phyloP scores from a whole-genome alignment of 2,797 vertebrate genomes.

The Argyrosomus regius region DNA sequence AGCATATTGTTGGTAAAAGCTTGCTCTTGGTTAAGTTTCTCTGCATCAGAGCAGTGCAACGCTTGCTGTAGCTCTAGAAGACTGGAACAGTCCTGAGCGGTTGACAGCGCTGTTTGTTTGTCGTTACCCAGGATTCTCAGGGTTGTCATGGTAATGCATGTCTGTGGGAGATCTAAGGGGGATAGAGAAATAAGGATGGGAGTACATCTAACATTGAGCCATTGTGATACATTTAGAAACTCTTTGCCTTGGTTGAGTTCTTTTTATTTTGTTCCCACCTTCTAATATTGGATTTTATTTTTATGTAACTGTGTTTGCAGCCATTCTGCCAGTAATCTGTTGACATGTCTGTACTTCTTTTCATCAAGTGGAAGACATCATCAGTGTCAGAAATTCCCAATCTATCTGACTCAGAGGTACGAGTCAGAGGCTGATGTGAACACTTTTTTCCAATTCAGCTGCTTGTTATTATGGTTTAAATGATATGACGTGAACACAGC shows the following conservation, averaged over 20 bases:
- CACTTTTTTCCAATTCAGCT: too few species aligned
- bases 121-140: slow-evolving; percentile 61
- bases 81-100: slow-evolving; percentile 43
- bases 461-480: too few species aligned
- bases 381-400: not conserved
- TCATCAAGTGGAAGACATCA: not conserved
- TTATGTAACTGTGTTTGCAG: too few species aligned
- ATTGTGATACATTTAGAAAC: slow-evolving; percentile 51
- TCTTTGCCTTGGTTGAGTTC: slow-evolving; percentile 17
- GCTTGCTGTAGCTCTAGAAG: slow-evolving; percentile 24
- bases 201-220: slow-evolving; percentile 52
- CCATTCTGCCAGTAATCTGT: not conserved
- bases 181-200: slow-evolving; percentile 44
- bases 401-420: not conserved
- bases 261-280: slow-evolving; percentile 25
- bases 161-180: slow-evolving; percentile 58
- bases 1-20: not conserved
- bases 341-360: not conserved
- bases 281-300: not conserved
- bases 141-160: slow-evolving; percentile 75
- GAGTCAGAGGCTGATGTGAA: not conserved
- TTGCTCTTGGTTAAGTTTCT: slow-evolving; percentile 5
- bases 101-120: slow-evolving; percentile 59
- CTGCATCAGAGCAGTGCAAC: slow-evolving; percentile 9
- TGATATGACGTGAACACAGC: too few species aligned